Evolutionary conservation across 2,888 invertebrate species (phyloP).

Genomic region (Belgica antarctica): DNA sequence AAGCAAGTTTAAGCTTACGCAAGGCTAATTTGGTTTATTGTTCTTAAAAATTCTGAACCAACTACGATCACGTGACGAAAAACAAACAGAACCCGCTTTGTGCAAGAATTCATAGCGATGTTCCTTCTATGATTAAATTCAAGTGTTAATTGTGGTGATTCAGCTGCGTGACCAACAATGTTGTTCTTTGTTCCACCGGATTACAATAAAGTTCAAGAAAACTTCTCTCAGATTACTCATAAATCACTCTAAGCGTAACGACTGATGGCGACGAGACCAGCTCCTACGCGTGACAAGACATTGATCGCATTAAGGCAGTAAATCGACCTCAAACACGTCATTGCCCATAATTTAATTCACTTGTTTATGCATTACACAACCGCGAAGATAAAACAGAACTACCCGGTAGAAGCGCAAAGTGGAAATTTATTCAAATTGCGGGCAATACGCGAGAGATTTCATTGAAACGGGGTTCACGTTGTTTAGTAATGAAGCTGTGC

Average conservation of each 20-base stretch:
- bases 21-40: no score
- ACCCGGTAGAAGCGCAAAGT: background rate
- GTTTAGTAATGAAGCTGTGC: no score
- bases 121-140: no score
- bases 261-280: no score
- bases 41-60: no score
- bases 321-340: background rate
- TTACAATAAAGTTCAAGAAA: background rate
- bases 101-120: no score
- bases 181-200: background rate
- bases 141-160: background rate
- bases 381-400: background rate
- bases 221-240: constrained; percentile 10
- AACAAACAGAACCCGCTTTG: no score
- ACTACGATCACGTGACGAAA: no score
- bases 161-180: background rate
- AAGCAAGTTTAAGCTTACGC: no score
- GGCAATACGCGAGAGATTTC: background rate
- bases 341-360: background rate
- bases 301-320: background rate
- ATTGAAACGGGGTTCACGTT: no score
- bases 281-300: background rate
- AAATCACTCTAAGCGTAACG: no score
- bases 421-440: background rate
- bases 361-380: background rate